A percentile compares a stretch with the other conserved stretches of the same genome.
Conservation (phyloP, 2,797 vertebrate species). For the Hyperoplus immaculatus region DNA sequence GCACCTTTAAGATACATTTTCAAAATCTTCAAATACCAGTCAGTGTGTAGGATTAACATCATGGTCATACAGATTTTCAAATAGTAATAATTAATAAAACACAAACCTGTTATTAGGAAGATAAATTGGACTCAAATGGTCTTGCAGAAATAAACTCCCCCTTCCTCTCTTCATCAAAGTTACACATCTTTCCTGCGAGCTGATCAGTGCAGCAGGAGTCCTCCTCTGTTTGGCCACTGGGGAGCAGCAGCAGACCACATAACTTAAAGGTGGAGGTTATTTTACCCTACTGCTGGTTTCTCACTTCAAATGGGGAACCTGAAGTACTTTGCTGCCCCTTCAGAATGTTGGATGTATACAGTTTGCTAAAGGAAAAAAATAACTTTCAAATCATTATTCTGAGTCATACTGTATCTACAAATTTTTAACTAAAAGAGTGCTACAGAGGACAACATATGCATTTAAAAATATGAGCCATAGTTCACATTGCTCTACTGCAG, state of each 20-base stretch:
- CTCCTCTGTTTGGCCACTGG: slow-evolving; percentile 52
- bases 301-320: neutral
- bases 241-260: slow-evolving; percentile 14
- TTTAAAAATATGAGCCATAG: neutral
- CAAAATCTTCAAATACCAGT: neutral
- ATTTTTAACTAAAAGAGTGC: neutral
- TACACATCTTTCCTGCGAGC: neutral
- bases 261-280: neutral
- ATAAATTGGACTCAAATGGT: neutral
- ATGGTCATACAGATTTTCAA: neutral
- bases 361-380: neutral
- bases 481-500: neutral
- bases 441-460: neutral
- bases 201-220: neutral
- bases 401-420: neutral
- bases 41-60: neutral
- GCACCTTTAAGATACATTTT: neutral
- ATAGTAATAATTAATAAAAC: neutral
- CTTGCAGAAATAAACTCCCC: too few species aligned
- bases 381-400: neutral
- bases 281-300: neutral
- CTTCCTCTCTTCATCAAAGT: neutral
- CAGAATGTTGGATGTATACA: neutral
- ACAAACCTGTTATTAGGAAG: neutral
- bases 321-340: neutral